These are phyloP conservation scores for Lepus oiostolus DNA, from an alignment of 2,797 vertebrate species.

Conservation along the genomic window DNA sequence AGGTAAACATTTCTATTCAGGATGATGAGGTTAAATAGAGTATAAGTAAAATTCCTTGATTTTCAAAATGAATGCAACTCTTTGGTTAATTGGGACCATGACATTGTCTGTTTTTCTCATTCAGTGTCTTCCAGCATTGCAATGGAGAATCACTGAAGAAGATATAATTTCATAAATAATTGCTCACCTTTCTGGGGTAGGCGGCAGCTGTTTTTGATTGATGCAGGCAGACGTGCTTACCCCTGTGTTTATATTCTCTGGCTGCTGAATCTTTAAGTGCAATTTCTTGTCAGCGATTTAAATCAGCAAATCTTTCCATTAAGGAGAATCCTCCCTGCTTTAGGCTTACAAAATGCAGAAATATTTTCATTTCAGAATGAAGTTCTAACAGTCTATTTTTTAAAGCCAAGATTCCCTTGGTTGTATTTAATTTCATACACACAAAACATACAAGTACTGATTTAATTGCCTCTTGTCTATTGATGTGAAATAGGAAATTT, in stretches of 20 bases:
- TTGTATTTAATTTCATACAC: background rate
- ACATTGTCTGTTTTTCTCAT: conserved; percentile 78
- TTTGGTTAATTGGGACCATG: conserved; percentile 81
- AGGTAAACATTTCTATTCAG: conserved; percentile 14
- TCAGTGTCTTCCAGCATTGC: conserved; percentile 69
- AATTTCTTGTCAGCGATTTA: conserved; percentile 81
- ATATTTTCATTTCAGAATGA: conserved; percentile 65
- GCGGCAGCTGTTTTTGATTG: conserved; percentile 83
- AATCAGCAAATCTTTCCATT: conserved; percentile 77
- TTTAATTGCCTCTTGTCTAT: background rate
- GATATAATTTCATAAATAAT: conserved; percentile 90
- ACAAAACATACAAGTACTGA: background rate
- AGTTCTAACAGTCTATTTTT: background rate
- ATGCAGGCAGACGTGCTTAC: conserved; percentile 83
- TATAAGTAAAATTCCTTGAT: conserved; percentile 61
- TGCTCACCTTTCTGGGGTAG: conserved; percentile 85
- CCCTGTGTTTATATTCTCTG: conserved; percentile 81
- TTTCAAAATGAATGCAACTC: conserved; percentile 70
- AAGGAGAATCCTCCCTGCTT: conserved; percentile 67
- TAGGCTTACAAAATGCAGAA: conserved; percentile 70
- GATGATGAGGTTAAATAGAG: conserved; percentile 57
- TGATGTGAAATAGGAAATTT: conserved; percentile 5
- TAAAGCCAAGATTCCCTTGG: background rate
- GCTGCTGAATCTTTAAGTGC: conserved; percentile 80
- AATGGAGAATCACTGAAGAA: conserved; percentile 85